Evolutionary conservation across 2,113 vertebrate species (phyloP), one percentile per base, ranked within the genome.

Genomic region (Chaenocephalus aceratus): DNA sequence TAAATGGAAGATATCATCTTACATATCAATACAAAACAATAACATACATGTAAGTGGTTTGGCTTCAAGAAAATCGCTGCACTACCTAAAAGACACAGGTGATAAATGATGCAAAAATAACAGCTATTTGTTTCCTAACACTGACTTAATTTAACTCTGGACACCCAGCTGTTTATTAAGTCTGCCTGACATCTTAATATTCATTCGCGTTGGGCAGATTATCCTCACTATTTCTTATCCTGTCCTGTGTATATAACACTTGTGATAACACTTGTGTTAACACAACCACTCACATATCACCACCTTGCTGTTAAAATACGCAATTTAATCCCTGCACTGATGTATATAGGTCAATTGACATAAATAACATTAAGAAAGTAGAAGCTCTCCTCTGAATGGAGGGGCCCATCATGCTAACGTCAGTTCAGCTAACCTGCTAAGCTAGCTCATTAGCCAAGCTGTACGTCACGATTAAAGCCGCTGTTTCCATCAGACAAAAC

Each of bases 361-460:
- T 23, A 15, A 12, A 75, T 71, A 26, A 18, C 3, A 21, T 26
- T 10, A 13, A 56, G 5, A 41, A 63, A 44, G 34, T 11, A 12
- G 15, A 21, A 59, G 41, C 67, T 83, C 15, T 75, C 2, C 14
- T 73, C 48, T 87, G 86, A 91, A 91, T 88, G 76, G 49, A 89
- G 77, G 75, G 91, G 87, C 90, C 86, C 85, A 72, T 79, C 18
- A 84, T 82, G 85, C 82, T 89, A 90, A 80, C 86, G 67, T 65
- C 64, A 74, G 51, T 76, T 80, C 64, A 72, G 85, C 90, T 88
- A 75, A 62, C 45, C 68, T 30, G 84, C 84, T 89, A 87, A 85
- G 79, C 86, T 87, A 91, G 49, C 77, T 49, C 68, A 69, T 72
- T 81, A 80, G 69, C 87, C 15, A 59, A 61, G 61, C 49, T 49